phyloP scores from a whole-genome alignment of 2,113 vertebrate genomes.

The Chaenocephalus aceratus region DNA sequence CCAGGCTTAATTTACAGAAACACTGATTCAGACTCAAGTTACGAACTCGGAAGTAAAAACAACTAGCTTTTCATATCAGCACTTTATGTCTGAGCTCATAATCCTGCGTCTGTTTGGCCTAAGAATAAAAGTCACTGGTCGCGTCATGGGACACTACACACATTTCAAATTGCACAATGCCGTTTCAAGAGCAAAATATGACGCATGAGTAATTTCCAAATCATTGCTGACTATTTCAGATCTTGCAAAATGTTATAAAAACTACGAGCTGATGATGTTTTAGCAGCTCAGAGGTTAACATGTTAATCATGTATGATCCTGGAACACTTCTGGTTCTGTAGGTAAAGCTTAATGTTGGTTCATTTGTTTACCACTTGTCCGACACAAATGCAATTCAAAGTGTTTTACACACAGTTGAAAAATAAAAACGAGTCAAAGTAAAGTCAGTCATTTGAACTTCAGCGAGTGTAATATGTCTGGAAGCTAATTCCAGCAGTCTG shows the following conservation, averaged over 20 bases:
- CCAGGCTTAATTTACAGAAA: background rate
- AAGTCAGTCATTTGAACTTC: background rate
- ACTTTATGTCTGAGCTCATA: background rate
- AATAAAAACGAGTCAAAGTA: background rate
- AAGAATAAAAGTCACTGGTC: background rate
- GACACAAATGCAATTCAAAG: too few species aligned
- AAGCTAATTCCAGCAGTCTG: background rate
- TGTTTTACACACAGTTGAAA: too few species aligned
- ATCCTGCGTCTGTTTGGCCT: background rate
- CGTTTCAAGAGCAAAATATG: background rate
- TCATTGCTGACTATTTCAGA: background rate
- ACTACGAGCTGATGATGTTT: background rate
- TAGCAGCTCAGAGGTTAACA: background rate
- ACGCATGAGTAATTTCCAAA: background rate
- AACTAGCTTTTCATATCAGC: background rate
- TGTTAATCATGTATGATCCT: background rate
- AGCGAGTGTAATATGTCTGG: background rate
- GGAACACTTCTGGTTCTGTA: background rate
- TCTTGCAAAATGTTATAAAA: background rate
- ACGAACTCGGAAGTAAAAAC: background rate
- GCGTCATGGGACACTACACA: constrained; percentile 1
- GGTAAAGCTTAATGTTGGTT: too few species aligned
- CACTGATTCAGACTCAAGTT: background rate
- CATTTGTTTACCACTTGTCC: too few species aligned
- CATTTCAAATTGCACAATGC: background rate